Evolutionary conservation across 2,113 vertebrate species (phyloP).

Genomic region (Mormyrus lacerda): DNA sequence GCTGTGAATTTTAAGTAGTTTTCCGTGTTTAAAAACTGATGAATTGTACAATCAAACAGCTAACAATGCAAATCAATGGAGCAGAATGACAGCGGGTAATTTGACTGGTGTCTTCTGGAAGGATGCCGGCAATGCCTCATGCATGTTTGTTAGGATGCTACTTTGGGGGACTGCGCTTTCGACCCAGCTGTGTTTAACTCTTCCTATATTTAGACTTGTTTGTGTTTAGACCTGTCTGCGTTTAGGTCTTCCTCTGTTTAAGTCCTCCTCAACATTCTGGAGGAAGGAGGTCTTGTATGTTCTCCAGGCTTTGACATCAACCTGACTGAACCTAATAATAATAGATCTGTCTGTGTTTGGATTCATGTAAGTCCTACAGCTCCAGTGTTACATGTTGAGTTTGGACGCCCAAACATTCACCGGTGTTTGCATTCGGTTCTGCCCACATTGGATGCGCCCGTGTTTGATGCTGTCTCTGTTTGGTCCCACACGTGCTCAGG

Average conservation of each 20-base stretch:
- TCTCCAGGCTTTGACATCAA: background rate
- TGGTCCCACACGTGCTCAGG: background rate
- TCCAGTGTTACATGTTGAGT: background rate
- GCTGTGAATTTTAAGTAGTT: constrained; percentile 75
- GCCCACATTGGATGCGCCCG: background rate
- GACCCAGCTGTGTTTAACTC: background rate
- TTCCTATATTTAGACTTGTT: background rate
- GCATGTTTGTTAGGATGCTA: background rate
- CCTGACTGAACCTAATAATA: background rate
- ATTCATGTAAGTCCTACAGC: background rate
- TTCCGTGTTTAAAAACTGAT: constrained; percentile 82
- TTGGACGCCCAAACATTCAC: background rate
- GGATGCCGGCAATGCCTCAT: constrained; percentile 34
- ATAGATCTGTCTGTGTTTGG: background rate
- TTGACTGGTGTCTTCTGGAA: constrained; percentile 60
- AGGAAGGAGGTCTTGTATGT: background rate
- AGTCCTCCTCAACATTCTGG: background rate
- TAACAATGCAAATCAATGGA: constrained; percentile 79
- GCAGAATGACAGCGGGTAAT: constrained; percentile 72
- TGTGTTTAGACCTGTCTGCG: background rate
- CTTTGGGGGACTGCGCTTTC: background rate
- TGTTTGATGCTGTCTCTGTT: background rate
- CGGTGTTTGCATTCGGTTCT: background rate
- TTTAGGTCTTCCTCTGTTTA: background rate
- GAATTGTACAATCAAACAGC: constrained; percentile 72